These are phyloP conservation scores for Coenonympha arcania DNA, from an alignment of 2,888 invertebrate species.

Conservation along the genomic window DNA sequence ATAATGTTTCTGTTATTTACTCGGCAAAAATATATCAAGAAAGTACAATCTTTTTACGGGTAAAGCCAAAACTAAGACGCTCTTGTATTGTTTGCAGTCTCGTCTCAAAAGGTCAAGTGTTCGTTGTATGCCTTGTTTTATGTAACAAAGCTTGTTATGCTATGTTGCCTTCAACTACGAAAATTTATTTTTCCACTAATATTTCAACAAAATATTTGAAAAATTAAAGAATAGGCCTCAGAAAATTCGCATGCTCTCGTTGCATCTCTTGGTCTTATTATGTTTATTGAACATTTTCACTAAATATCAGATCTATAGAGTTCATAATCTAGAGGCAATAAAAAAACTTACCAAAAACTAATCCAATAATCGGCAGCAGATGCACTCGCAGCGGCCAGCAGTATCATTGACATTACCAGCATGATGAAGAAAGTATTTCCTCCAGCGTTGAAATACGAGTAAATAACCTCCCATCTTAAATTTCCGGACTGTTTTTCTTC, in stretches of 20 bases:
- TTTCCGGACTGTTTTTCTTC: conserved; percentile 61
- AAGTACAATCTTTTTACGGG: conserved; percentile 12
- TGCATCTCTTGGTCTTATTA: too few species aligned
- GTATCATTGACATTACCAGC: conserved; percentile 42
- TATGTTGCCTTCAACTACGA: conserved; percentile 9
- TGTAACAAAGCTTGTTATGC: conserved; percentile 10
- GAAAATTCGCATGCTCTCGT: too few species aligned
- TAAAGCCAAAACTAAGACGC: conserved; percentile 16
- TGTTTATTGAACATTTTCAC: too few species aligned
- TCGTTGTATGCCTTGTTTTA: neutral
- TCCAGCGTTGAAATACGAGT: conserved; percentile 54
- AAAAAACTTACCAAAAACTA: conserved; percentile 74
- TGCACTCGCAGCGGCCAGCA: conserved; percentile 75
- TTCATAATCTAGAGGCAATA: too few species aligned
- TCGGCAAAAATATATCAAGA: neutral
- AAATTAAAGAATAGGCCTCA: too few species aligned
- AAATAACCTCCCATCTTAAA: conserved; percentile 55
- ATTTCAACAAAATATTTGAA: too few species aligned
- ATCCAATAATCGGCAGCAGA: conserved; percentile 81
- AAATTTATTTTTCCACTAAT: too few species aligned
- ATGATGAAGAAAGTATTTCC: conserved; percentile 48
- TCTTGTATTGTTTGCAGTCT: conserved; percentile 18
- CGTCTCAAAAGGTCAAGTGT: conserved; percentile 22
- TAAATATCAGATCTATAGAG: too few species aligned
- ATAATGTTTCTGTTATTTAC: neutral